Percentiles rank a stretch among this genome's conserved stretches.
These are phyloP conservation scores for Erebia aethiops DNA, from an alignment of 2,888 invertebrate species.

Conservation along the genomic window DNA sequence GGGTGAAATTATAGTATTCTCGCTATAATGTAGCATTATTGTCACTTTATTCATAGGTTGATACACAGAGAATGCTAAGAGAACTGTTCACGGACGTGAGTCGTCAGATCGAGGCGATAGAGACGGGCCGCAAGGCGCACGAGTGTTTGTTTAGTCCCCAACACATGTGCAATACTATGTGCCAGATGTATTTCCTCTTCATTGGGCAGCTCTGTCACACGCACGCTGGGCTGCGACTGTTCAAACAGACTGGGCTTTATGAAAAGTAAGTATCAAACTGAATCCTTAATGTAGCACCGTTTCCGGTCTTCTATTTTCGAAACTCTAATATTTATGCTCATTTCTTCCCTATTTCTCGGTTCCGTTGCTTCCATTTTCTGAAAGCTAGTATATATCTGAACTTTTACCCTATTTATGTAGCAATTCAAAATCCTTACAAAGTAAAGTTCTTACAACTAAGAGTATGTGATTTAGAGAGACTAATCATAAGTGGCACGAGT, in stretches of 20 bases:
- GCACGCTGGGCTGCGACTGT: slow-evolving; percentile 85
- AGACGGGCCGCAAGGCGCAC: slow-evolving; percentile 89
- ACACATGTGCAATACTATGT: slow-evolving; percentile 93
- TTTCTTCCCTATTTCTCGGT: too few relatives aligned
- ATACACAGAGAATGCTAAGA: slow-evolving; percentile 87
- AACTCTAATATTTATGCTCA: too few relatives aligned
- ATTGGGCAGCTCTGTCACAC: slow-evolving; percentile 93
- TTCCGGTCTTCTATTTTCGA: too few relatives aligned
- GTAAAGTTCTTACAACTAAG: too few relatives aligned
- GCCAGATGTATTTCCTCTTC: slow-evolving; percentile 97
- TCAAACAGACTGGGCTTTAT: slow-evolving; percentile 89
- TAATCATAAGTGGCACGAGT: too few relatives aligned
- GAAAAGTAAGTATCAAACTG: slow-evolving; percentile 83
- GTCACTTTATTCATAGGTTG: slow-evolving; percentile 69
- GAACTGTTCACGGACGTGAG: slow-evolving; percentile 92
- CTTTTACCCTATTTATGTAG: too few relatives aligned
- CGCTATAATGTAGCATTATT: not conserved
- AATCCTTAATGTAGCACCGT: slow-evolving; percentile 66
- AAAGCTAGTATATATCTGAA: too few relatives aligned
- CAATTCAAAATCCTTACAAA: too few relatives aligned
- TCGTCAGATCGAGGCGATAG: slow-evolving; percentile 88
- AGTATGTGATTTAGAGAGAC: too few relatives aligned
- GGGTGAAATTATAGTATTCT: too few relatives aligned
- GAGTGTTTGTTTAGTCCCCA: slow-evolving; percentile 95
- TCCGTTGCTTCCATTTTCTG: too few relatives aligned